Conservation (phyloP, 2,113 vertebrate genomes). For the Chaetodon trifascialis region DNA sequence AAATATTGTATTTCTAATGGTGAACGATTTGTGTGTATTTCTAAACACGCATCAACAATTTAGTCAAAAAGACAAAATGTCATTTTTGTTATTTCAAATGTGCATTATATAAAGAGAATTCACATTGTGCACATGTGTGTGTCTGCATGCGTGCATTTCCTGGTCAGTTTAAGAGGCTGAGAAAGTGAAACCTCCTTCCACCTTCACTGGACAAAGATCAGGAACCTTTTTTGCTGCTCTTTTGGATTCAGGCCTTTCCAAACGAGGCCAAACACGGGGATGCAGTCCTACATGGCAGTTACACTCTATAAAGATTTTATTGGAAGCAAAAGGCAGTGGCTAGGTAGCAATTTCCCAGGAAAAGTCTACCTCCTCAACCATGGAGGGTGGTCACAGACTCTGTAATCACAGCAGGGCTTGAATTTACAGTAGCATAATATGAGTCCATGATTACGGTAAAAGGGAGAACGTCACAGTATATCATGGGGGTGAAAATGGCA, state of each 20-base stretch:
- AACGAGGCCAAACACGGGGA: conserved; percentile 30
- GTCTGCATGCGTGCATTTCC: not conserved
- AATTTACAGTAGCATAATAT: conserved; percentile 17
- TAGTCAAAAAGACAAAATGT: no score
- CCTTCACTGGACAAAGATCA: not conserved
- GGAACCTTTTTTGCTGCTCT: conserved; percentile 1
- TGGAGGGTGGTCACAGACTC: conserved; percentile 60
- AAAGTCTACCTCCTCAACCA: conserved; percentile 18
- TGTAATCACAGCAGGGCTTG: conserved; percentile 56
- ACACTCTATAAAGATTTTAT: conserved; percentile 61
- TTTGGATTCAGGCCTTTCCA: conserved; percentile 23
- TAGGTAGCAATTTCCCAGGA: conserved; percentile 61
- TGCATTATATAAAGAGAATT: not conserved
- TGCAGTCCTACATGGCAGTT: conserved; percentile 47
- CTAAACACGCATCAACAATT: no score
- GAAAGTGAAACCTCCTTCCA: not conserved
- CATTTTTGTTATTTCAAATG: no score
- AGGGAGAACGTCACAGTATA: not conserved
- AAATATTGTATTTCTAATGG: not conserved
- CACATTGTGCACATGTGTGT: no score
- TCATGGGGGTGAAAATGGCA: not conserved
- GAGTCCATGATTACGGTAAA: conserved; percentile 34
- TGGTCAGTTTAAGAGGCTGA: conserved; percentile 13
- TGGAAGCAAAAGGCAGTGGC: conserved; percentile 48
- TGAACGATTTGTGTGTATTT: no score